phyloP scores from a whole-genome alignment of 2,113 vertebrate species.

The Colius striatus region DNA sequence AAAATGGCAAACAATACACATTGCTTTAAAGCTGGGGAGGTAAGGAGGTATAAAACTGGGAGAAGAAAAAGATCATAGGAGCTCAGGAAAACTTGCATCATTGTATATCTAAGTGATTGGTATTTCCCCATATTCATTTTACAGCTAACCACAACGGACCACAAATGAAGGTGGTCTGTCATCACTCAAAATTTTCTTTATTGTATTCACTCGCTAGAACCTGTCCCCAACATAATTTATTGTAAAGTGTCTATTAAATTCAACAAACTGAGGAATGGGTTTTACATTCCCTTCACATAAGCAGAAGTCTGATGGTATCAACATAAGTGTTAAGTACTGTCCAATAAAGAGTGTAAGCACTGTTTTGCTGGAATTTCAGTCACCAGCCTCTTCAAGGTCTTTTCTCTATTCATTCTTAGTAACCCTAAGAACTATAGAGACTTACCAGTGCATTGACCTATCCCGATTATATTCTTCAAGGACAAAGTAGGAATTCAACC shows the following conservation, averaged over 20 bases:
- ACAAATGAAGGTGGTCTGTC: neutral
- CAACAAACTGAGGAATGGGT: neutral
- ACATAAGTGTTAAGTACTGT: neutral
- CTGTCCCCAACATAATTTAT: neutral
- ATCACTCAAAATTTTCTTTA: neutral
- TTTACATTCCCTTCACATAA: neutral
- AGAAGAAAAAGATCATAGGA: neutral
- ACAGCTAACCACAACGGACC: neutral
- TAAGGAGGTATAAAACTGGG: neutral
- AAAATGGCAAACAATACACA: neutral
- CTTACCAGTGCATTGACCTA: neutral
- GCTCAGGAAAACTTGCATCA: neutral
- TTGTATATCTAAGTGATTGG: neutral
- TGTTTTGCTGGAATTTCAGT: neutral
- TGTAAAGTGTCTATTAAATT: neutral
- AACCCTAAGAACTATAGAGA: neutral
- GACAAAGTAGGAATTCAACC: neutral
- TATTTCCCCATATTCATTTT: neutral
- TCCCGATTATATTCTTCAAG: neutral
- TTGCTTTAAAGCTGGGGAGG: neutral
- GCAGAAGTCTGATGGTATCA: neutral
- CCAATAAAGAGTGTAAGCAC: neutral
- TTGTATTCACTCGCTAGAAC: neutral
- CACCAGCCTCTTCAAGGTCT: neutral
- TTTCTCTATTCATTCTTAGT: neutral